Evolutionary conservation across 37 sponge, comb jelly and placozoan species (phyloP).

Genomic region (Ephydatia muelleri): DNA sequence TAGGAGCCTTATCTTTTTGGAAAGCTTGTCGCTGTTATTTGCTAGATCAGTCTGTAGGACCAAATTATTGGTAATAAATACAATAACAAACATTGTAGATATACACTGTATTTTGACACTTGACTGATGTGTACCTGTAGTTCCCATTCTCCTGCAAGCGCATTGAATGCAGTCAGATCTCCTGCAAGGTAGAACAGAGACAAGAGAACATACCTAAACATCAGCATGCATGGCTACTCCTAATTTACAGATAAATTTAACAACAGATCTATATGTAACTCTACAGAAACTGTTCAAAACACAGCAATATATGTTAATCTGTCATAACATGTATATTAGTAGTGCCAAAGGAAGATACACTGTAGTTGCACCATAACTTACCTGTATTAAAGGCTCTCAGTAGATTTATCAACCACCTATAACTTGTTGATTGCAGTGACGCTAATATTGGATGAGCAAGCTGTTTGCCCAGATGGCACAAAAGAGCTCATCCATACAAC

Average conservation of each 20-base stretch:
- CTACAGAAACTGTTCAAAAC: no score
- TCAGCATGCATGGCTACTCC: no score
- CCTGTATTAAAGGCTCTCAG: conserved; percentile 86
- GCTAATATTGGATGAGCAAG: conserved; percentile 81
- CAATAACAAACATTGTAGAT: not conserved
- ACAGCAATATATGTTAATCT: not conserved
- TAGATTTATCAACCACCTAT: conserved; percentile 77
- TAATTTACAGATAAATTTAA: no score
- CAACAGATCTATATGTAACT: no score
- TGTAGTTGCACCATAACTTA: conserved; percentile 8
- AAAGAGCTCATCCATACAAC: not conserved
- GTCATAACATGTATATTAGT: not conserved
- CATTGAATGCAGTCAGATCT: not conserved
- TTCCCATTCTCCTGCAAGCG: not conserved
- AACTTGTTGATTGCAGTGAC: conserved; percentile 62
- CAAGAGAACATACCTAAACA: not conserved
- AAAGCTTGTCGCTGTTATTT: conserved; percentile 33
- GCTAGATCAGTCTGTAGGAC: conserved; percentile 46
- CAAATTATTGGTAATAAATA: not conserved
- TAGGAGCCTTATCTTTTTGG: conserved; percentile 53
- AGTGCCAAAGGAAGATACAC: not conserved
- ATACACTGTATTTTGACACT: not conserved
- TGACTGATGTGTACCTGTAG: not conserved
- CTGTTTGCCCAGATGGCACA: conserved; percentile 13
- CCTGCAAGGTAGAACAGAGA: not conserved